These are phyloP conservation scores for Crambe crambe DNA, from an alignment of 37 sponge, comb jelly and placozoan species.

Conservation along the genomic window DNA sequence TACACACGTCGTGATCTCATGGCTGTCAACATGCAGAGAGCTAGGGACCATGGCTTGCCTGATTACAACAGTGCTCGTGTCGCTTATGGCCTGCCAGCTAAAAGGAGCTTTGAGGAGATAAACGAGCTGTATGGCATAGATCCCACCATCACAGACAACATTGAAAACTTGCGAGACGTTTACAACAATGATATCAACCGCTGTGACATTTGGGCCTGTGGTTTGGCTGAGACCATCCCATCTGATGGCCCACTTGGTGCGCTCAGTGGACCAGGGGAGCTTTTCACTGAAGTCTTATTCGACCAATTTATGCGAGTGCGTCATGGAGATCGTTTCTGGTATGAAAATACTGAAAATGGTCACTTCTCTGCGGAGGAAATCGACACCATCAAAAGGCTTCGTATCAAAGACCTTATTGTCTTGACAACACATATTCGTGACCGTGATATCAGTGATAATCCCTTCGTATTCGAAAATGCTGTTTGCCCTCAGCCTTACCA, in stretches of 20 bases:
- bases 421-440: slow-evolving; percentile 40
- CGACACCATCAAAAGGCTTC: slow-evolving; percentile 40
- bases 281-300: slow-evolving; percentile 81
- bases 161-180: slow-evolving; percentile 76
- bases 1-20: slow-evolving; percentile 90
- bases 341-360: slow-evolving; percentile 68
- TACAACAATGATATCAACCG: slow-evolving; percentile 75
- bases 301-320: slow-evolving; percentile 95
- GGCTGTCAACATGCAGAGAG: slow-evolving; percentile 93
- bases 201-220: slow-evolving; percentile 93
- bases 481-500: slow-evolving; percentile 85
- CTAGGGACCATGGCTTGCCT: slow-evolving; percentile 93
- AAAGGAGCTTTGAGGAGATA: slow-evolving; percentile 64
- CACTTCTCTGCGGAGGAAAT: slow-evolving; percentile 74
- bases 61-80: slow-evolving; percentile 84
- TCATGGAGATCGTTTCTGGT: slow-evolving; percentile 95
- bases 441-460: slow-evolving; percentile 51
- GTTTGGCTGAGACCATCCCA: slow-evolving; percentile 76
- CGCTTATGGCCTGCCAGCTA: slow-evolving; percentile 64
- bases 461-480: slow-evolving; percentile 42
- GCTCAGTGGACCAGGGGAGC: slow-evolving; percentile 74
- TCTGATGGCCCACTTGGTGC: neutral
- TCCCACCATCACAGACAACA: slow-evolving; percentile 36
- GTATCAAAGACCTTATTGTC: slow-evolving; percentile 61
- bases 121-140: slow-evolving; percentile 73